Percentiles rank a stretch among this genome's conserved stretches.
These are phyloP conservation scores for Panagrolaimus sp. DNA, from an alignment of 1,140 invertebrate genomes.

Conservation along the genomic window DNA sequence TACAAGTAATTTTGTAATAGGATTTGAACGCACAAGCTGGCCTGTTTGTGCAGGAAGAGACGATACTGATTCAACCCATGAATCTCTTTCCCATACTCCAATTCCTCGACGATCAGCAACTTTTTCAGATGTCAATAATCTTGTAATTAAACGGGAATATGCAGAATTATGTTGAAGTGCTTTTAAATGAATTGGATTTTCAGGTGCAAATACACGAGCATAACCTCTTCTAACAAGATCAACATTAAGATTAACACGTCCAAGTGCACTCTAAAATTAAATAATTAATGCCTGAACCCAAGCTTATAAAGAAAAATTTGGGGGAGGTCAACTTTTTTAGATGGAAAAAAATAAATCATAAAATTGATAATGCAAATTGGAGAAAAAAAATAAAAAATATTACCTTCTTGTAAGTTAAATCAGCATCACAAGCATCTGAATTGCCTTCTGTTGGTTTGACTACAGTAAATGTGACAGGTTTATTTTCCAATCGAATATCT, in stretches of 20 bases:
- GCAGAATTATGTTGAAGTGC: constrained; percentile 49
- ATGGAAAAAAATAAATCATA: constrained; percentile 16
- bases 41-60: constrained; percentile 45
- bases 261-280: constrained; percentile 37
- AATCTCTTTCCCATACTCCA: constrained; percentile 54
- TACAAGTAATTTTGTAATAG: constrained; percentile 52
- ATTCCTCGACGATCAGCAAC: constrained; percentile 55
- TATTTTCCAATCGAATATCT: constrained; percentile 47
- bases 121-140: constrained; percentile 55
- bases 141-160: constrained; percentile 53
- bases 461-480: constrained; percentile 49
- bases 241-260: constrained; percentile 50
- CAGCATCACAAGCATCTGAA: constrained; percentile 37
- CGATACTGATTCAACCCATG: constrained; percentile 52
- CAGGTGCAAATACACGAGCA: constrained; percentile 48
- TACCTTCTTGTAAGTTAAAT: constrained; percentile 44
- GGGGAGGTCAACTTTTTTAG: no score
- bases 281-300: not conserved
- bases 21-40: constrained; percentile 43
- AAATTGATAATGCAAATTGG: not conserved
- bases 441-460: constrained; percentile 44
- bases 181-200: constrained; percentile 47
- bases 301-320: not conserved
- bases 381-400: constrained; percentile 17
- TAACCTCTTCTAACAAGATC: constrained; percentile 55